Base-by-base conservation (phyloP, 2,888 invertebrate genomes). In the Drosophila leonis region DNA sequence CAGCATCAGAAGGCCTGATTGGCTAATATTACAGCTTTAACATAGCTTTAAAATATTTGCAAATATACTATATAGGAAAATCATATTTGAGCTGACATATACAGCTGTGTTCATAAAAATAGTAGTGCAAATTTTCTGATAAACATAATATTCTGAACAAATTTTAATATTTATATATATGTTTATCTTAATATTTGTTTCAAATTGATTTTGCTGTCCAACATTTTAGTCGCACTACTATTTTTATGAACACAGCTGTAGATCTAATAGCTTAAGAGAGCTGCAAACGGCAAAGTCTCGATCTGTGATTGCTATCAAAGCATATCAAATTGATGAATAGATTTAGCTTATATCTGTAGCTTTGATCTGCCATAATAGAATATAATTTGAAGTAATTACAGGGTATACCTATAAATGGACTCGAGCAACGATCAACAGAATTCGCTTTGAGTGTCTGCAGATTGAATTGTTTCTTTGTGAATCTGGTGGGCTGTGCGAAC, bases 401-500 rank as follows among this genome's bases (percentile, higher is more conserved):
- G 49, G 49, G 31, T 35, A 24, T 51, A n/a, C 15, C 0, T 20
- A 8, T 20, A 4, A 13, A 33, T 18, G 1, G 1, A 24, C 15
- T 8, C 10, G 29, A 27, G 5, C 46, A n/a, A n/a, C 24, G n/a
- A n/a, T n/a, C 27, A 15, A 15, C 39, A 18, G 29, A 48, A 31
- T 42, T 31, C 10, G n/a, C 55, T 15, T 15, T n/a, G 5, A 44
- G 37, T 4, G 27, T 64, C 33, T 37, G 51, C 44, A 64, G n/a
- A 61, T 61, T 42, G 48, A 59, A 37, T 41, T 57, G 56, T 13
- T 52, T 52, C 35, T 3, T 35, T 24, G 35, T 24, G 15, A 35
- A 9, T 35, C 51, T 44, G 48, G 57, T 54, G 65, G 72, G 52
- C 54, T 60, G 55, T n/a, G 54, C 41, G 46, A 61, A 67, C 73